Conservation (phyloP, 2,113 vertebrate species). For the Etheostoma spectabile region DNA sequence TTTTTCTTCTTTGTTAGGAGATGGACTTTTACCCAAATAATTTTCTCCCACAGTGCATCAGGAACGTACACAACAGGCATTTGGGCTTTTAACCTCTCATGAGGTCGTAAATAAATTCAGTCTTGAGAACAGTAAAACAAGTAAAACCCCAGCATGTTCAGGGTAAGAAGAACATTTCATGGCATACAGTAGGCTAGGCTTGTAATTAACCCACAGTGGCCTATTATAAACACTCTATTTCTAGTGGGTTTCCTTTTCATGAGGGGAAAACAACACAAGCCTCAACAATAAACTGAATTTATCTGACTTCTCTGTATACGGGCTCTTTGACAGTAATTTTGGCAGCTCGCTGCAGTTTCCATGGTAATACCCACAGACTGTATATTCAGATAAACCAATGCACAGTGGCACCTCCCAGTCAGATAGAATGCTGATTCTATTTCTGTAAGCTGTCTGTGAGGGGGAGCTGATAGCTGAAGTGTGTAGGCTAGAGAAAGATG, state of each 20-base stretch:
- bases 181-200: background rate
- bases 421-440: constrained; percentile 52
- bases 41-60: constrained; percentile 61
- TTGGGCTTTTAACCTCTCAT: constrained; percentile 56
- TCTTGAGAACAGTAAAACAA: background rate
- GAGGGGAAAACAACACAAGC: background rate
- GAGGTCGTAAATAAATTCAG: constrained; percentile 54
- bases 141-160: constrained; percentile 23
- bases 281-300: constrained; percentile 22
- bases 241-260: background rate
- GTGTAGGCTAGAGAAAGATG: constrained; percentile 16
- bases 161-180: constrained; percentile 6
- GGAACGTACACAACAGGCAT: constrained; percentile 68
- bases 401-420: constrained; percentile 35
- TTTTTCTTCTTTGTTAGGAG: constrained; percentile 7
- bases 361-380: constrained; percentile 66
- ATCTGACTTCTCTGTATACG: constrained; percentile 27
- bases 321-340: constrained; percentile 52
- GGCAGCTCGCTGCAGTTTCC: constrained; percentile 63
- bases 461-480: constrained; percentile 15
- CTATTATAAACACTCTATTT: constrained; percentile 10
- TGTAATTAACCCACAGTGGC: constrained; percentile 1
- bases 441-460: constrained; percentile 48
- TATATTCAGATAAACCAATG: constrained; percentile 42
- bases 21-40: constrained; percentile 42